Evolutionary conservation across 2,113 vertebrate species (phyloP), one percentile per base, ranked within the genome.

Genomic region (Carassius auratus): DNA sequence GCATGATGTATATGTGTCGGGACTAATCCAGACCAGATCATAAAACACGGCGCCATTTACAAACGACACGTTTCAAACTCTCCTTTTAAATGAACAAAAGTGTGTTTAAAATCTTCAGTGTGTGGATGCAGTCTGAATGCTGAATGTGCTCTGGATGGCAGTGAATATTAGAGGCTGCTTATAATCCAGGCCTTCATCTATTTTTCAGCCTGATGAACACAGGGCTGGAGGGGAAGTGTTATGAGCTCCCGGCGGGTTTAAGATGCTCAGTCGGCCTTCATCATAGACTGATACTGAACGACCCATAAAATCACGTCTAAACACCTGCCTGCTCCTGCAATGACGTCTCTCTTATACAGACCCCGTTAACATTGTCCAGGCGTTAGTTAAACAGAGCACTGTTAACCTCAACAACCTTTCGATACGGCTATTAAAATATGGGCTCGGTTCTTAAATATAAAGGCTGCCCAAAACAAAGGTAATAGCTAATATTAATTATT

Each of bases 231-330:
- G 92, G 94, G 94, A 94, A 91, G 93, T 94, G 95, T 97, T 97
- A 96, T 96, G 96, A 95, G 93, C 94, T 97, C 96, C 96, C 97
- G 96, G 95, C 92, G 93, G 96, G 94, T 92, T 96, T 95, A 93
- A 95, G 95, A 95, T 95, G 97, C 96, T 97, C 97, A 97, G 96
- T 96, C 95, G 96, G 96, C 96, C 96, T 98, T 98, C 97, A 97
- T 98, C 97, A 97, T 93, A 91, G 94, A 92, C 93, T 95, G 94
- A 96, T 97, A 98, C 96, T 96, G 97, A 97, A 96, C 97, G 94
- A 98, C 97, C 97, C 97, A 98, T 98, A 98, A 98, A 98, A 97
- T 96, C 96, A 96, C 97, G 97, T 98, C 96, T 97, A 96, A 97
- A 97, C 97, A 98, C 97, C 97, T 97, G 97, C 96, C 96, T 96